These are phyloP conservation scores for Nebria ingens DNA, from an alignment of 1,140 invertebrate species.

Conservation along the genomic window DNA sequence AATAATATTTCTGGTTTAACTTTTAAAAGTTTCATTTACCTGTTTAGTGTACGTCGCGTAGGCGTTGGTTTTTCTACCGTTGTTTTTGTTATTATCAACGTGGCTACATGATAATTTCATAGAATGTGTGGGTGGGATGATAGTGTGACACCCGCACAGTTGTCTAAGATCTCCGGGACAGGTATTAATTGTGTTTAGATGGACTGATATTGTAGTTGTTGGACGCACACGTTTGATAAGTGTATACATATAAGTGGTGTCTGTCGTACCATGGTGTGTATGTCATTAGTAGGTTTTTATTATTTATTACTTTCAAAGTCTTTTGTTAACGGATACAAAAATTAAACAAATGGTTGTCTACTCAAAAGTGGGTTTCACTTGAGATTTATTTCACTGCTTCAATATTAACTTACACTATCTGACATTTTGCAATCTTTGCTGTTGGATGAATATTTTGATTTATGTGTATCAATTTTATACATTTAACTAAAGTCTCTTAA, in stretches of 20 bases:
- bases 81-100: background rate
- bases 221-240: background rate
- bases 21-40: too few species aligned
- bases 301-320: background rate
- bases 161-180: background rate
- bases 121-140: background rate
- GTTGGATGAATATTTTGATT: too few species aligned
- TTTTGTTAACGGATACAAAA: background rate
- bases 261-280: background rate
- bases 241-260: background rate
- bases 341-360: background rate
- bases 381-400: background rate
- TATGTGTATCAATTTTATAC: too few species aligned
- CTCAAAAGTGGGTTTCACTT: background rate
- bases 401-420: too few species aligned
- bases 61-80: background rate
- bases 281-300: slow-evolving; percentile 5
- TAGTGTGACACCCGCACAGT: background rate
- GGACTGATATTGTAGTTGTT: background rate
- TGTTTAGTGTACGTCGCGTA: too few species aligned
- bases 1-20: too few species aligned
- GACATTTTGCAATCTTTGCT: too few species aligned
- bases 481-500: too few species aligned
- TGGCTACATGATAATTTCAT: background rate
- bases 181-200: slow-evolving; percentile 4